Evolutionary conservation across 2,113 vertebrate species (phyloP).

Genomic region (Gymnorhina tibicen): DNA sequence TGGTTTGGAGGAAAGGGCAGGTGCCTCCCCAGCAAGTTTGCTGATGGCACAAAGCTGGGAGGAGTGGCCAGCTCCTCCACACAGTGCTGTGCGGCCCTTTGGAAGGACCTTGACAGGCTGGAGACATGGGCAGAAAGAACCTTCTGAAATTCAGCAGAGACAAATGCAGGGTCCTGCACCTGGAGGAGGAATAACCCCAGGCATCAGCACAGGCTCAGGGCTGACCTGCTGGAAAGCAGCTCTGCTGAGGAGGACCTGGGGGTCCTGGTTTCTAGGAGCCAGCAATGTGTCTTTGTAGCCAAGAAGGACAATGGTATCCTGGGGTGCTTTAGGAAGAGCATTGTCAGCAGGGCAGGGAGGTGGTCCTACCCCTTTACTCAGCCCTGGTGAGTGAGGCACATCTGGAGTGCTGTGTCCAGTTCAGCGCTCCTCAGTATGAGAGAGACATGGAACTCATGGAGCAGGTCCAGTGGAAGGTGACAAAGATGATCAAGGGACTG

Average conservation of each 20-base stretch:
- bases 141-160: not conserved
- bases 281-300: not conserved
- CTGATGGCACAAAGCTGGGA: not conserved
- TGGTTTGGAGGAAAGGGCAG: not conserved
- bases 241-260: not conserved
- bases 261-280: not conserved
- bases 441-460: no score
- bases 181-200: not conserved
- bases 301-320: not conserved
- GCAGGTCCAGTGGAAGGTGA: fast-evolving
- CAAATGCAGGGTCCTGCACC: not conserved
- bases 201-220: not conserved
- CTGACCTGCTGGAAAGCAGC: not conserved
- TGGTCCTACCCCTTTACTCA: not conserved
- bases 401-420: not conserved
- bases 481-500: not conserved
- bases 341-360: not conserved
- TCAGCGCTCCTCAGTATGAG: not conserved
- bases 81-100: not conserved
- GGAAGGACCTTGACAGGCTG: not conserved
- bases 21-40: not conserved
- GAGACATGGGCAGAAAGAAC: not conserved
- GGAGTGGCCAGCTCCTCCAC: fast-evolving
- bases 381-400: not conserved
- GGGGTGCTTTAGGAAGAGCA: not conserved